Evolutionary conservation across 2,113 vertebrate species (phyloP).

Genomic region (Panthera uncia): DNA sequence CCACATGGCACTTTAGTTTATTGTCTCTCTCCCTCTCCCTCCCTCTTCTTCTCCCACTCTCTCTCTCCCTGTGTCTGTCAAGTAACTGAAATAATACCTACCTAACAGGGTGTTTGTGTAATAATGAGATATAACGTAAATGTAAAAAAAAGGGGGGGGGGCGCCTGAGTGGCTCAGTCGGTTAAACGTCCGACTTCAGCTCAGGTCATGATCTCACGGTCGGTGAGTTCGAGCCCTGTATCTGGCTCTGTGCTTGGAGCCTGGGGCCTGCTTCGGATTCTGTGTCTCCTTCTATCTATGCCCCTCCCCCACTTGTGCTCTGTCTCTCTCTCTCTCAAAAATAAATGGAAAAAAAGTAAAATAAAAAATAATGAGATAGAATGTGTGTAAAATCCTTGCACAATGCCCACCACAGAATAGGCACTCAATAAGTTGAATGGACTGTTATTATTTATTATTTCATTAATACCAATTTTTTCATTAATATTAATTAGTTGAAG

Average conservation of each 20-base stretch:
- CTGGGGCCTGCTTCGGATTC: no score
- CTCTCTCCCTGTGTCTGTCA: not conserved
- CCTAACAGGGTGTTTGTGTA: not conserved
- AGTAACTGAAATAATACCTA: not conserved
- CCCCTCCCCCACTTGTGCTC: no score
- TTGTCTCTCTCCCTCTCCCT: not conserved
- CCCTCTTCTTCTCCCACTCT: not conserved
- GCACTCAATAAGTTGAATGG: not conserved
- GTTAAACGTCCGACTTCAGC: no score
- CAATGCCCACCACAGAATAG: not conserved
- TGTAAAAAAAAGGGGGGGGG: no score
- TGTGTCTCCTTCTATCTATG: no score
- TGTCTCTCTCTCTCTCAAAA: no score
- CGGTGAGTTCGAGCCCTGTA: no score
- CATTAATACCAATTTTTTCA: not conserved
- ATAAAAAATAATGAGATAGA: not conserved
- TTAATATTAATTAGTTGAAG: conserved; percentile 37
- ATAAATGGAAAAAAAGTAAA: no score
- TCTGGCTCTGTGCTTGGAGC: no score
- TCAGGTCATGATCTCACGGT: no score
- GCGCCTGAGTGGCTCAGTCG: no score
- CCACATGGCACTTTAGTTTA: not conserved
- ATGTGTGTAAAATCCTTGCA: not conserved
- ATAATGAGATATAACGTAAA: not conserved
- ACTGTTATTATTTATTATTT: not conserved